These are phyloP conservation scores for Saimiri boliviensis DNA, from an alignment of 2,113 vertebrate genomes.

Conservation along the genomic window DNA sequence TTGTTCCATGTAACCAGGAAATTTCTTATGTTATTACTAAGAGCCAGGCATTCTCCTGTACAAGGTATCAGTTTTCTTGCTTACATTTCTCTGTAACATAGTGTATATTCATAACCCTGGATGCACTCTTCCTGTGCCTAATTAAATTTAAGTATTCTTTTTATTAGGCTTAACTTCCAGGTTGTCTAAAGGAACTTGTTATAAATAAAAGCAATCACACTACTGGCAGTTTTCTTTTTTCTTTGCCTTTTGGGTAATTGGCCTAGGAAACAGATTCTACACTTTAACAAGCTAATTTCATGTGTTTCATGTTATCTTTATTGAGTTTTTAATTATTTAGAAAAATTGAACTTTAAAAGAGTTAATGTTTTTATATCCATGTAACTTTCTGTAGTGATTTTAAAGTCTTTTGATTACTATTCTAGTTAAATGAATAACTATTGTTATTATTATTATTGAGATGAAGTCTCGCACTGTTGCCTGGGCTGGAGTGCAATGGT, in stretches of 20 bases:
- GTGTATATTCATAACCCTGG: neutral
- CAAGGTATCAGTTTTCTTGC: neutral
- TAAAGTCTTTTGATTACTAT: neutral
- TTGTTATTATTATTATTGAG: no score
- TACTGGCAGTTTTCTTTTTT: neutral
- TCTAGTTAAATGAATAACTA: neutral
- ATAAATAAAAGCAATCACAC: neutral
- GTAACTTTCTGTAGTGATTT: neutral
- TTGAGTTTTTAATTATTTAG: neutral
- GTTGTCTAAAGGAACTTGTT: neutral
- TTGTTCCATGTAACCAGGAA: neutral
- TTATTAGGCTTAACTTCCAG: neutral
- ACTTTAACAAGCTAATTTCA: neutral
- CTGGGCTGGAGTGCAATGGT: no score
- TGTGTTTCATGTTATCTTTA: neutral
- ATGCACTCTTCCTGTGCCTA: neutral
- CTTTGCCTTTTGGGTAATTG: neutral
- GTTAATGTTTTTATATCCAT: neutral
- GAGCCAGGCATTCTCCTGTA: neutral
- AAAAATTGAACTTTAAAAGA: neutral
- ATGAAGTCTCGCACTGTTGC: no score
- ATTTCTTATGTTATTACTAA: neutral
- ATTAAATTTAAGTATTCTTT: neutral
- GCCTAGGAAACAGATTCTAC: neutral
- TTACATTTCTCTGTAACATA: neutral